Evolutionary conservation across 2,797 vertebrate genomes (phyloP).

Genomic region (Limnodromus scolopaceus): DNA sequence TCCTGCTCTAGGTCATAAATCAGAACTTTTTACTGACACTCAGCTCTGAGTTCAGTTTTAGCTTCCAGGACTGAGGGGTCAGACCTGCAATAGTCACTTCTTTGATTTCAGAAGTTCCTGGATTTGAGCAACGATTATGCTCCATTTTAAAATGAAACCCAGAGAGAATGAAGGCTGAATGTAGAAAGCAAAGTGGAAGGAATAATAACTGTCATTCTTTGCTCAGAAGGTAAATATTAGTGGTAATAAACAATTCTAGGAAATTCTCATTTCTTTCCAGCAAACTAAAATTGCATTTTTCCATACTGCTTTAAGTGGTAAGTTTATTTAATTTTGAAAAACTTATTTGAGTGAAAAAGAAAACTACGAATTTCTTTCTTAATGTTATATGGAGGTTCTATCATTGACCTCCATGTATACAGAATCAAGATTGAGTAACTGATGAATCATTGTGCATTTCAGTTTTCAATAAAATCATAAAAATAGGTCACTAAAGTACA

Average conservation of each 20-base stretch:
- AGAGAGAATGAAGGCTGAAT: background rate
- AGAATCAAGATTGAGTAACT: background rate
- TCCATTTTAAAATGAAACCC: background rate
- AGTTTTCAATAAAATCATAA: conserved; percentile 31
- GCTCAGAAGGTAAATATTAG: conserved; percentile 10
- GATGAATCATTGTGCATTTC: background rate
- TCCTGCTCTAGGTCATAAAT: background rate
- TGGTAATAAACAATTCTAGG: background rate
- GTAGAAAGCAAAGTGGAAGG: background rate
- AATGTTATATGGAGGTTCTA: background rate
- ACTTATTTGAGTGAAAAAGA: background rate
- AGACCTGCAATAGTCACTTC: background rate
- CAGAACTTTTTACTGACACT: background rate
- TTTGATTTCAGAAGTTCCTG: background rate
- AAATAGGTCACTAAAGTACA: background rate
- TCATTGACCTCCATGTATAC: background rate
- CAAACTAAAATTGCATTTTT: conserved; percentile 26
- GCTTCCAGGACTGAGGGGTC: background rate
- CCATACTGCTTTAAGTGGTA: background rate
- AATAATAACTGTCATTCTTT: background rate
- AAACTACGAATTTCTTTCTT: background rate
- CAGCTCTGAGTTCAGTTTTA: background rate
- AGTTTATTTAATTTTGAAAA: conserved; percentile 4
- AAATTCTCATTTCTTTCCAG: background rate
- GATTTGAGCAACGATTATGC: background rate